These are phyloP conservation scores for Gila orcuttii DNA, from an alignment of 2,113 vertebrate genomes.

Conservation along the genomic window DNA sequence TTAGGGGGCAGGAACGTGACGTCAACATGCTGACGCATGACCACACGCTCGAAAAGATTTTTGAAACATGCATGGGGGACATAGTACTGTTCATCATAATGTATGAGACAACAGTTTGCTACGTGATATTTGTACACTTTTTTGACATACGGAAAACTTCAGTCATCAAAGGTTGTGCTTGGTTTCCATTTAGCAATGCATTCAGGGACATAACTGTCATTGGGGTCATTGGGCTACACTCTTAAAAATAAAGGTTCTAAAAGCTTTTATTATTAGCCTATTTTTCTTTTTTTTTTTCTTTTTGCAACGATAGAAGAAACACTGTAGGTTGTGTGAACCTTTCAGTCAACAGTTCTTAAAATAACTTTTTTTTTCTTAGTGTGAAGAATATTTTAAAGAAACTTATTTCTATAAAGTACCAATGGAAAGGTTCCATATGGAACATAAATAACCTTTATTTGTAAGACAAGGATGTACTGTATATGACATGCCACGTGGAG, in stretches of 20 bases:
- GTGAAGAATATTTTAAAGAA: no score
- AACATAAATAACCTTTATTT: no score
- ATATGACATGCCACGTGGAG: constrained; percentile 35
- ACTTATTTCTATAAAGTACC: no score
- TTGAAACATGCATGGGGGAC: not conserved
- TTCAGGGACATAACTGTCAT: not conserved
- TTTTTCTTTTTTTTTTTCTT: no score
- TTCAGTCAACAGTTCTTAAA: no score
- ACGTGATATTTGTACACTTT: not conserved
- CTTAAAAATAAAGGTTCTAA: no score
- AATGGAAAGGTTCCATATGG: no score
- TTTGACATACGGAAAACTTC: not conserved
- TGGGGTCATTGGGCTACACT: not conserved
- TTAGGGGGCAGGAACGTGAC: not conserved
- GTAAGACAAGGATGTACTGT: not conserved
- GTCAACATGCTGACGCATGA: not conserved
- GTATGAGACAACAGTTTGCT: not conserved
- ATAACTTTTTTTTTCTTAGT: no score
- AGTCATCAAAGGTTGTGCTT: not conserved
- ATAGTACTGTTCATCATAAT: not conserved
- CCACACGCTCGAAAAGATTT: not conserved
- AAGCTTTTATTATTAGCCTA: no score
- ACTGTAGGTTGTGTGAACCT: no score
- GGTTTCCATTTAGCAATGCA: not conserved
- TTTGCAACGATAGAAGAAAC: no score